Percentiles rank a stretch among this genome's conserved stretches.
Evolutionary conservation across 2,888 invertebrate genomes (phyloP).

Genomic region (Tubulanus polymorphus): DNA sequence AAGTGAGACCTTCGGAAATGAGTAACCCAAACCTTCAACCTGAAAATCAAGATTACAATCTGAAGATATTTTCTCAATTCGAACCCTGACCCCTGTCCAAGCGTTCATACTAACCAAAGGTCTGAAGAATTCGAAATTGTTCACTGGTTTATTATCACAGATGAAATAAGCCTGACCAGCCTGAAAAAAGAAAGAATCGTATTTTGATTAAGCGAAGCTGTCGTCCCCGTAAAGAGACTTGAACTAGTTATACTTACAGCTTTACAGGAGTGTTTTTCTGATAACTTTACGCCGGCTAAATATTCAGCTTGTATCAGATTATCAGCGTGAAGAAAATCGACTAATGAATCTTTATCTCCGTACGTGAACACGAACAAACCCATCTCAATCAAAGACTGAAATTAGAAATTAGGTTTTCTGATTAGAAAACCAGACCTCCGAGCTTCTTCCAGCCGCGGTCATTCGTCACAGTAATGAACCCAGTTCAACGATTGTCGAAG

Average conservation of each 20-base stretch:
- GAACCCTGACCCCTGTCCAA: background rate
- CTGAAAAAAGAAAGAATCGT: conserved; percentile 27
- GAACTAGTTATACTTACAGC: too few species aligned
- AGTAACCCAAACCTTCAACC: background rate
- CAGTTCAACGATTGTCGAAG: too few species aligned
- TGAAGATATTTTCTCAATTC: background rate
- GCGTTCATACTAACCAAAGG: conserved; percentile 42
- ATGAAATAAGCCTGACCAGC: conserved; percentile 55
- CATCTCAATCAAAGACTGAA: conserved; percentile 34
- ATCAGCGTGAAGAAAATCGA: conserved; percentile 51
- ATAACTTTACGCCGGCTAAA: conserved; percentile 37
- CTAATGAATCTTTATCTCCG: conserved; percentile 31
- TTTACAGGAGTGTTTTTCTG: conserved; percentile 23
- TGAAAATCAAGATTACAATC: conserved; percentile 14
- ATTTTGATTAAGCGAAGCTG: too few species aligned
- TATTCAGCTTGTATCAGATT: conserved; percentile 51
- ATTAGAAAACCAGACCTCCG: background rate
- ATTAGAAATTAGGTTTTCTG: conserved; percentile 6
- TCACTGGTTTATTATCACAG: conserved; percentile 53
- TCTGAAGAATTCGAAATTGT: conserved; percentile 52
- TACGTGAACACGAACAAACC: conserved; percentile 40
- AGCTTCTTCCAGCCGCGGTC: too few species aligned
- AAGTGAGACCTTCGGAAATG: conserved; percentile 30
- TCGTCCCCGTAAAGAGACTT: too few species aligned
- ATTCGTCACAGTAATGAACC: too few species aligned